These are phyloP conservation scores for Zelleria hepariella DNA, from an alignment of 2,888 invertebrate genomes.

Conservation along the genomic window DNA sequence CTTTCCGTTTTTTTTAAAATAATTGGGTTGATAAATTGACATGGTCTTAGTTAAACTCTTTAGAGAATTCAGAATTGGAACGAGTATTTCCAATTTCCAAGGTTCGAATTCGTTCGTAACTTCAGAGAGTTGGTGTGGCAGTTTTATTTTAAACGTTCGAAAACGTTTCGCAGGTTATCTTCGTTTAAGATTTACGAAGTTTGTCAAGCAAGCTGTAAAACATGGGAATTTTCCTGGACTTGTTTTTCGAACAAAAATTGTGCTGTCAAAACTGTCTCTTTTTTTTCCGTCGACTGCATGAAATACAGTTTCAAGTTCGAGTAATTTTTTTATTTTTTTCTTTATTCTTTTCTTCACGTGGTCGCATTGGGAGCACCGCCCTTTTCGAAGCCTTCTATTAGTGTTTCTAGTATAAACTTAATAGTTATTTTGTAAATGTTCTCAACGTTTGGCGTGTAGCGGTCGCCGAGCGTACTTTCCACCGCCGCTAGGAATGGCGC, in stretches of 20 bases:
- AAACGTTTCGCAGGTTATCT: neutral
- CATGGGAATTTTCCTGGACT: no score
- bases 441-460: constrained; percentile 92
- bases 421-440: constrained; percentile 92
- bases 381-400: constrained; percentile 83
- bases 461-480: constrained; percentile 86
- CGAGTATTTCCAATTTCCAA: neutral
- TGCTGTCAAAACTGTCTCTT: constrained; percentile 6
- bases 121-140: neutral
- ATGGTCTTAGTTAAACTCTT: neutral
- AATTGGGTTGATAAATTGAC: constrained; percentile 4
- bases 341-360: constrained; percentile 31
- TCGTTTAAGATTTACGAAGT: no score
- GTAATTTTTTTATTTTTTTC: constrained; percentile 10
- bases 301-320: constrained; percentile 8
- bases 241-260: neutral
- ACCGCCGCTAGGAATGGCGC: constrained; percentile 91
- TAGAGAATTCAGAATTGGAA: neutral
- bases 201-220: no score
- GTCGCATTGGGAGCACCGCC: constrained; percentile 37
- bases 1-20: neutral
- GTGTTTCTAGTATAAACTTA: constrained; percentile 89
- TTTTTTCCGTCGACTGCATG: constrained; percentile 2
- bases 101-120: constrained; percentile 5
- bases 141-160: neutral